phyloP scores from a whole-genome alignment of 2,113 vertebrate genomes.

The Kryptolebias marmoratus region DNA sequence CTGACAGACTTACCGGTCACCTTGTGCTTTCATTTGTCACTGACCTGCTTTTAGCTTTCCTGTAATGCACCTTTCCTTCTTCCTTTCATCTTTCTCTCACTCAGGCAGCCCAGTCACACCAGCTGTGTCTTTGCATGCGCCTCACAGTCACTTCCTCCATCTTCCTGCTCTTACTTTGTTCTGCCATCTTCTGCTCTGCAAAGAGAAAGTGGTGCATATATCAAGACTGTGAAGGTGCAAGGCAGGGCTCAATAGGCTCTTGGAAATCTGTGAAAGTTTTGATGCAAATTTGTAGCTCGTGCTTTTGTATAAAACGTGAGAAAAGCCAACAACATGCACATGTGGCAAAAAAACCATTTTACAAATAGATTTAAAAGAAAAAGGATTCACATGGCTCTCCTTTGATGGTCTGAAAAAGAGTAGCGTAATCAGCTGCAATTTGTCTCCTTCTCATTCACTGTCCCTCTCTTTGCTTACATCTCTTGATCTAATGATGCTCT shows the following conservation, averaged over 20 bases:
- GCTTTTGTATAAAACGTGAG: constrained; percentile 17
- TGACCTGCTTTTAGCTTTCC: constrained; percentile 71
- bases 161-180: constrained; percentile 23
- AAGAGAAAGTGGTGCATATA: constrained; percentile 46
- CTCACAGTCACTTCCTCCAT: constrained; percentile 41
- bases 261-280: constrained; percentile 28
- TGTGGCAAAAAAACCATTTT: constrained; percentile 30
- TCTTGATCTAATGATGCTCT: constrained; percentile 70
- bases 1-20: constrained; percentile 65
- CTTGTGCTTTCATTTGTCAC: constrained; percentile 65
- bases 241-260: constrained; percentile 20
- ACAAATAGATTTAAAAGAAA: constrained; percentile 6
- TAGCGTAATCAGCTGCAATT: constrained; percentile 45
- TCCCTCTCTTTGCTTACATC: constrained; percentile 61
- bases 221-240: constrained; percentile 38
- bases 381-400: constrained; percentile 34
- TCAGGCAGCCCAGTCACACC: constrained; percentile 61
- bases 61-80: constrained; percentile 47
- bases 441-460: constrained; percentile 48
- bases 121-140: constrained; percentile 66
- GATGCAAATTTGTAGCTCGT: constrained; percentile 3
- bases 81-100: constrained; percentile 65
- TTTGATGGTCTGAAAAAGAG: constrained; percentile 41
- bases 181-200: constrained; percentile 17
- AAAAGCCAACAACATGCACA: constrained; percentile 17